Evolutionary conservation across 2,888 invertebrate genomes (phyloP).

Genomic region (Lamellibrachia satsuma): DNA sequence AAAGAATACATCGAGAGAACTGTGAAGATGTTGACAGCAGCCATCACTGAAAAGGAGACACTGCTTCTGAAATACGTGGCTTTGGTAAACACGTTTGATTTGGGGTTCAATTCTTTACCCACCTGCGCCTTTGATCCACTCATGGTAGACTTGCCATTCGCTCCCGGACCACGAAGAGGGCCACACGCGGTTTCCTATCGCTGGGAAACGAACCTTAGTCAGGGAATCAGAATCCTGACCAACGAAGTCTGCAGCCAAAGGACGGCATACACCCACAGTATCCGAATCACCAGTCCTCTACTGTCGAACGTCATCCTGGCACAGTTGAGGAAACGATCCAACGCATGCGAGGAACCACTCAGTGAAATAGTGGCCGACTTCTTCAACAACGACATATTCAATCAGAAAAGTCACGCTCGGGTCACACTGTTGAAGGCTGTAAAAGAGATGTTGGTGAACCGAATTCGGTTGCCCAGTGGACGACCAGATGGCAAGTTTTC

Average conservation of each 20-base stretch:
- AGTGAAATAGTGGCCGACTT: slow-evolving; percentile 30
- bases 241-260: slow-evolving; percentile 21
- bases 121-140: slow-evolving; percentile 48
- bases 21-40: slow-evolving; percentile 42
- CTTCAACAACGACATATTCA: slow-evolving; percentile 23
- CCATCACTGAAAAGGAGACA: slow-evolving; percentile 40
- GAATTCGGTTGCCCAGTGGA: slow-evolving; percentile 7
- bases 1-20: slow-evolving; percentile 44
- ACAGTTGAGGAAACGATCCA: background rate
- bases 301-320: slow-evolving; percentile 22
- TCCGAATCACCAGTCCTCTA: slow-evolving; percentile 25
- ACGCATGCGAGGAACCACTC: slow-evolving; percentile 6
- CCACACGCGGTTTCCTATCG: background rate
- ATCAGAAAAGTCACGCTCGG: background rate
- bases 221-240: slow-evolving; percentile 24
- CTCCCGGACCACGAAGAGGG: background rate
- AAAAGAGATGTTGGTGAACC: slow-evolving; percentile 22
- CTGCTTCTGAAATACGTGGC: slow-evolving; percentile 46
- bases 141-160: slow-evolving; percentile 36
- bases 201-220: slow-evolving; percentile 31
- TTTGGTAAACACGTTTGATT: slow-evolving; percentile 50
- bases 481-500: slow-evolving; percentile 20
- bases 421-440: slow-evolving; percentile 22
- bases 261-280: slow-evolving; percentile 21
- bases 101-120: slow-evolving; percentile 44